Evolutionary conservation across 1,140 invertebrate genomes (phyloP), one percentile per base, ranked within the genome.

Genomic region (Diabrotica undecimpunctata): DNA sequence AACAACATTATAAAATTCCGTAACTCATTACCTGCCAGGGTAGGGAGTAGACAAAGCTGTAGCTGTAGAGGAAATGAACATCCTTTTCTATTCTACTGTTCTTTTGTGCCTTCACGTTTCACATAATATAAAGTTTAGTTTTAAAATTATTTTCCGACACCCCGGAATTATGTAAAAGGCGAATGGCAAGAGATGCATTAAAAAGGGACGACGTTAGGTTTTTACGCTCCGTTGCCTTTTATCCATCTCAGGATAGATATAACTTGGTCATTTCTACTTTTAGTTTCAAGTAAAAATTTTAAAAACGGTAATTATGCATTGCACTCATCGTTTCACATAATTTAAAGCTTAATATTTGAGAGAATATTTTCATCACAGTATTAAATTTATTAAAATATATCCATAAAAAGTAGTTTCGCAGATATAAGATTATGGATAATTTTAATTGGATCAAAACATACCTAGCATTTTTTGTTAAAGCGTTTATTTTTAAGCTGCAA

Each of bases 211-310:
- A 54, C 53, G 25, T 12, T 13, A 54, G 7, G 52, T 36, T 53
- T 11, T 62, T 36, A 35, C 61, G 39, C 54, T 58, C 14, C 12
- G 13, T 51, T 57, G 39, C 41, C 39, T 39, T 62, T 58, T 46
- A 59, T 51, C 39, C 14, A 53, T 61, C 38, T 41, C 7, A n/a
- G n/a, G 41, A 46, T 46, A 10, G n/a, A n/a, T 46, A 46, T 10
- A 46, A 46, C 41, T 46, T 25, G 25, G 25, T 25, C 25, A 25
- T 25, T 25, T 25, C 25, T 25, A 25, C 25, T 25, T 25, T 25
- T 25, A 25, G 25, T 25, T 25, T 25, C 25, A 25, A 25, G 4
- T 25, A 25, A 25, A 25, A 25, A 25, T 25, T 25, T n/a, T 25
- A 25, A 25, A 25, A 25, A 25, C 1, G 1, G 25, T 25, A 25